Conservation (phyloP, 1,140 invertebrate genomes). For the Trichomalopsis sarcophagae region DNA sequence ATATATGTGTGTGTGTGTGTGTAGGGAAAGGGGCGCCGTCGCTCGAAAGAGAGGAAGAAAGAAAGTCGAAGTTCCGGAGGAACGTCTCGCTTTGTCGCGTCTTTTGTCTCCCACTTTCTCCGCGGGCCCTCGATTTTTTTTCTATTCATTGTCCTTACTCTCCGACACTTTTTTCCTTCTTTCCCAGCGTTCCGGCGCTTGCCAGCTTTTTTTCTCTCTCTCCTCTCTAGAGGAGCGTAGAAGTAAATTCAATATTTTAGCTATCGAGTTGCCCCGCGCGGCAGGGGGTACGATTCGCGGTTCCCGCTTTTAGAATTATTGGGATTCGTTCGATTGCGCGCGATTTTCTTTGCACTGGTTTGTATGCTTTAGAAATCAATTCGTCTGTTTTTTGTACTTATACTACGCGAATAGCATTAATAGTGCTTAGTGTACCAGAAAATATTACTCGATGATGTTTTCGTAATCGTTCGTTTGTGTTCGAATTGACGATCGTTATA, state of each 20-base stretch:
- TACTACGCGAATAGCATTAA: background rate
- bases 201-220: constrained; percentile 37
- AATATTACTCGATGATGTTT: no score
- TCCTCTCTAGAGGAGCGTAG: constrained; percentile 49
- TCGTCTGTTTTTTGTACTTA: constrained; percentile 16
- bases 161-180: background rate
- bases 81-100: constrained; percentile 16
- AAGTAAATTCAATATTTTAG: constrained; percentile 69
- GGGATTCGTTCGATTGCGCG: background rate
- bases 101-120: constrained; percentile 20
- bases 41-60: background rate
- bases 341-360: constrained; percentile 6
- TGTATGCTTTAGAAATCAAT: background rate
- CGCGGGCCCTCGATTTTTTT: constrained; percentile 9
- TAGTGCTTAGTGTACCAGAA: no score
- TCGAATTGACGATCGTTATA: no score
- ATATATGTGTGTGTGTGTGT: no score
- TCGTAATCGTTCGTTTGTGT: no score
- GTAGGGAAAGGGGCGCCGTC: background rate
- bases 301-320: constrained; percentile 44
- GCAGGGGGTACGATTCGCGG: constrained; percentile 19
- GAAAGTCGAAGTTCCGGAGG: background rate
- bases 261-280: constrained; percentile 64
- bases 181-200: background rate
- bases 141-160: constrained; percentile 1